Percentiles rank a stretch among this genome's conserved stretches.
Evolutionary conservation across 2,113 vertebrate genomes (phyloP).

Genomic region (Neolamprologus modestus): DNA sequence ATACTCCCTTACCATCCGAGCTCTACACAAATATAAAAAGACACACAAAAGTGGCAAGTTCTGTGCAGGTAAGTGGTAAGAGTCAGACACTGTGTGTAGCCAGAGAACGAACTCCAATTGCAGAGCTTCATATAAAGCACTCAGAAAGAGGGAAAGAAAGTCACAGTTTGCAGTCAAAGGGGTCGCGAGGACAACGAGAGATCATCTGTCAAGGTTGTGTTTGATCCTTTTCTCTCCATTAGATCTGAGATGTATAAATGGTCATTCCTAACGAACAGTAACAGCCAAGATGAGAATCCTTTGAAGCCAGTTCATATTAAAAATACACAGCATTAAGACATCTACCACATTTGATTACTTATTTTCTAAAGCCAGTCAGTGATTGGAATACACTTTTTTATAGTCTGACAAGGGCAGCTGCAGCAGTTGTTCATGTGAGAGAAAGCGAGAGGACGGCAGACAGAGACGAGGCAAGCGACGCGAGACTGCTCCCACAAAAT

Average conservation of each 20-base stretch:
- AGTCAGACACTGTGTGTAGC: neutral
- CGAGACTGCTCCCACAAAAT: neutral
- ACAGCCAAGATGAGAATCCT: neutral
- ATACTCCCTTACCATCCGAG: neutral
- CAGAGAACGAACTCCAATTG: neutral
- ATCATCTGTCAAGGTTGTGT: constrained; percentile 5
- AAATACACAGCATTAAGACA: constrained; percentile 4
- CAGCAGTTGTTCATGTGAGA: neutral
- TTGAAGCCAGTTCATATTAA: neutral
- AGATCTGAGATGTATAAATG: neutral
- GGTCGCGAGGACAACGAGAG: neutral
- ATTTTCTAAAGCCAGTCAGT: constrained; percentile 24
- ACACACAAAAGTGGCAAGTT: neutral
- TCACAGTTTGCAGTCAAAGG: neutral
- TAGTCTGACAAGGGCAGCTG: constrained; percentile 15
- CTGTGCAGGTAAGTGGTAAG: neutral
- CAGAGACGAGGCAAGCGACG: neutral
- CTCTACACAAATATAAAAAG: neutral
- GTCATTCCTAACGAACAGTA: neutral
- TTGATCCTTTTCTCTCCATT: neutral
- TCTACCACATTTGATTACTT: constrained; percentile 9
- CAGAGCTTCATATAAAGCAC: neutral
- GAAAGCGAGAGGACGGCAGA: neutral
- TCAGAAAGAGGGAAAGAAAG: neutral
- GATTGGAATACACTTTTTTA: neutral